Conservation (phyloP, 2,113 vertebrate species). For the Chaenocephalus aceratus region DNA sequence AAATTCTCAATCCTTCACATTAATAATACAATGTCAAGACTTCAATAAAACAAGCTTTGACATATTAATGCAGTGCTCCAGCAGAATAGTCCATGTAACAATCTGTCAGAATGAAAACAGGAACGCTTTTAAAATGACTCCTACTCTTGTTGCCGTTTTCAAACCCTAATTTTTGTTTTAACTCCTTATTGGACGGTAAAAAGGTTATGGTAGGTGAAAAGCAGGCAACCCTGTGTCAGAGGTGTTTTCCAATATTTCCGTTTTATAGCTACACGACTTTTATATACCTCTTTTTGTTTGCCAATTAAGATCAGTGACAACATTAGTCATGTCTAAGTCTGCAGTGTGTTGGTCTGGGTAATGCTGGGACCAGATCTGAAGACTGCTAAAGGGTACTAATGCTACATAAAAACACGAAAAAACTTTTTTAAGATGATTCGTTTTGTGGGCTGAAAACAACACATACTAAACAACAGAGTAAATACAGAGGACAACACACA, state of each 20-base stretch:
- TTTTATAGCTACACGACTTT: neutral
- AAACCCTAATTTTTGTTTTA: neutral
- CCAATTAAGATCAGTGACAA: neutral
- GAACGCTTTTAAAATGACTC: constrained; percentile 8
- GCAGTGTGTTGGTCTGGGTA: neutral
- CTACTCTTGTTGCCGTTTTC: neutral
- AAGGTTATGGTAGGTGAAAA: neutral
- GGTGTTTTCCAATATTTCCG: neutral
- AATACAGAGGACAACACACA: constrained; percentile 4
- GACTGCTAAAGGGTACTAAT: neutral
- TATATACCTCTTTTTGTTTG: neutral
- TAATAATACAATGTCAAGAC: constrained; percentile 34
- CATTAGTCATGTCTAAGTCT: neutral
- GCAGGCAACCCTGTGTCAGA: neutral
- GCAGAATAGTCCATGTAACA: constrained; percentile 5
- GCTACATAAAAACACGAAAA: neutral
- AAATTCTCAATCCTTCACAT: constrained; percentile 22
- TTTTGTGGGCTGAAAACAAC: neutral
- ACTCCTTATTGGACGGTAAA: neutral
- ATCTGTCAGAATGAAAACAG: neutral
- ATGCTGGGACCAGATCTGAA: neutral
- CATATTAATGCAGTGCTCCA: constrained; percentile 20
- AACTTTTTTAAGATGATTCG: neutral
- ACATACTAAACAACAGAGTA: constrained; percentile 2
- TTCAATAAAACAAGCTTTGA: neutral